These are phyloP conservation scores for Tholera decimalis DNA, from an alignment of 2,888 invertebrate genomes.

Conservation along the genomic window DNA sequence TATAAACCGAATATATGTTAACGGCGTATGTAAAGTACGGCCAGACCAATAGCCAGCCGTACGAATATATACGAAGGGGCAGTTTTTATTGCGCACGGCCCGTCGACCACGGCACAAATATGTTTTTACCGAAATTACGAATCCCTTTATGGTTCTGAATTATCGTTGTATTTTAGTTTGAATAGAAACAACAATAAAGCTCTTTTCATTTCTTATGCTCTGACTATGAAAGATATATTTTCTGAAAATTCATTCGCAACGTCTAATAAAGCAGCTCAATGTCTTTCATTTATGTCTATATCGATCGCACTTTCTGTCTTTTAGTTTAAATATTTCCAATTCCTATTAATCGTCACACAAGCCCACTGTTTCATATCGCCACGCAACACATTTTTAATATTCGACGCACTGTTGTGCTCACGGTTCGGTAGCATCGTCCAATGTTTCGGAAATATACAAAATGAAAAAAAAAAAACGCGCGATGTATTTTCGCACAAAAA, in stretches of 20 bases:
- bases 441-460: slow-evolving; percentile 70
- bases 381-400: slow-evolving; percentile 81
- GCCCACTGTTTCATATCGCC: slow-evolving; percentile 55
- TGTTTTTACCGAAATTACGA: slow-evolving; percentile 70
- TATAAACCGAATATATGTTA: slow-evolving; percentile 54
- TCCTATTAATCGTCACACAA: slow-evolving; percentile 14
- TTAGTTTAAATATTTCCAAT: slow-evolving; percentile 8
- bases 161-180: slow-evolving; percentile 50
- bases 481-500: slow-evolving; percentile 75
- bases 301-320: background rate
- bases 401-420: slow-evolving; percentile 76
- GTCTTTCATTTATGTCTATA: background rate
- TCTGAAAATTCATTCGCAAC: background rate
- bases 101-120: slow-evolving; percentile 64
- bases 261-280: background rate
- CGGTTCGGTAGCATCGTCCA: slow-evolving; percentile 72
- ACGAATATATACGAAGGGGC: slow-evolving; percentile 61
- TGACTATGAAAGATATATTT: background rate
- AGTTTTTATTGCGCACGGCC: slow-evolving; percentile 69
- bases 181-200: slow-evolving; percentile 5
- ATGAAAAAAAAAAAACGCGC: slow-evolving; percentile 71
- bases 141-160: slow-evolving; percentile 43
- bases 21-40: slow-evolving; percentile 64
- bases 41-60: slow-evolving; percentile 52
- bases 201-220: slow-evolving; percentile 14